Evolutionary conservation across 2,113 vertebrate genomes (phyloP), one percentile per base, ranked within the genome.

Genomic region (Corydoras sp.): DNA sequence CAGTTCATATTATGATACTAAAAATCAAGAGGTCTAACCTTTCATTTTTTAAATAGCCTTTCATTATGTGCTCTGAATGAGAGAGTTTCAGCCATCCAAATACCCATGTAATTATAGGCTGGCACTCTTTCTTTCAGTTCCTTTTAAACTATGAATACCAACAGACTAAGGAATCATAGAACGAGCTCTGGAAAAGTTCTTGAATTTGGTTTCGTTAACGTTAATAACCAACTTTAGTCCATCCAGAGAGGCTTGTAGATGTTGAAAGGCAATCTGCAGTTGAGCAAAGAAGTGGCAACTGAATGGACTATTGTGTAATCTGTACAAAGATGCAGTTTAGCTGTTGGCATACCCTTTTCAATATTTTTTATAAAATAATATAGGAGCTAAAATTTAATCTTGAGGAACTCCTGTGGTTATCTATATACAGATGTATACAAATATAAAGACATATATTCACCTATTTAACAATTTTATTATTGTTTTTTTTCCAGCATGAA

Each of bases 71-170:
- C 32, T 14, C 9, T 18, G 5, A 63, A 18, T 10, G 35, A 48
- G 3, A 64, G 30, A 7, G 8, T 49, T 48, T 53, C 53, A 62
- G 64, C 51, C 30, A 64, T 31, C 15, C 64, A 67, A 60, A 62
- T 74, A 73, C 61, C 49, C 59, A 55, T 56, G 69, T 64, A 71
- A 50, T 63, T 35, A 9, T n/a, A 67, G 56, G 24, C 53, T 67
- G 48, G 53, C 12, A 55, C 29, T 31, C 51, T 30, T 67, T 68
- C 58, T 74, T 61, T 9, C 43, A 49, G 54, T 48, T n/a, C 48
- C 58, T 68, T 4, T 49, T 48, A 68, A 61, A n/a, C 64, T 59
- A 59, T 53, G 58, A 61, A 68, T 68, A 24, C 2, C 18, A 55
- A 43, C 48, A 11, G 2, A 18, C 50, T 65, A 14, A 53, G 12